Base-by-base conservation (phyloP, 2,888 invertebrate species). In the Helleia helle region DNA sequence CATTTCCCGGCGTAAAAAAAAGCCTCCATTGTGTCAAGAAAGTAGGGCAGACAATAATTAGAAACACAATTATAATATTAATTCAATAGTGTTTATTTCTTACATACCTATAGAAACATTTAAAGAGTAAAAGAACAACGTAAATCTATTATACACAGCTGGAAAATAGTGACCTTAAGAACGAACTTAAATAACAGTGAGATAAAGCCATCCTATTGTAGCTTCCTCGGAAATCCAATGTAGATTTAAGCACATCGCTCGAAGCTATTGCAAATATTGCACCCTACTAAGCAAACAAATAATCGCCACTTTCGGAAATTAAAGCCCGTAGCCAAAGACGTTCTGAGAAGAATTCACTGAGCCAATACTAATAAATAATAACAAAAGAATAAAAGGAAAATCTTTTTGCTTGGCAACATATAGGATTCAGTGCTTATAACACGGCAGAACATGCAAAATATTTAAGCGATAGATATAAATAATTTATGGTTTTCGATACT, bases 221-320 rank as follows among this genome's bases (percentile, higher is more conserved):
- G 9, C 11, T 18, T 17, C 15, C 31, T 11, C 31, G 18, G 18
- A 31, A 31, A 31, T 31, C 18, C 31, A 31, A 31, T 31, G 18
- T 31, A 18, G 18, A 31, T 31, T 12, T 31, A 31, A 31, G 18
- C 31, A 18, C 28, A 29, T 12, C 12, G n/a, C 28, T 17, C 31
- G 9, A 2, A 9, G 18, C 31, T 4, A 31, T 31, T 18, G 31
- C 18, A 31, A 31, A 31, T 31, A 31, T 17, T 31, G 17, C 7
- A 18, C 18, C 18, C 31, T 9, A 26, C 26, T 6, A 30, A 18
- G 31, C 31, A 18, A 31, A 31, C 17, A 31, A 31, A 31, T 31
- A 31, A 31, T 31, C 31, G 17, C 31, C 31, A 31, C 17, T 31
- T 31, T 31, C 31, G 31, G 31, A 31, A 31, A 31, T 31, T 31